phyloP scores from a whole-genome alignment of 2,797 vertebrate genomes.

The Aldrovandia affinis region DNA sequence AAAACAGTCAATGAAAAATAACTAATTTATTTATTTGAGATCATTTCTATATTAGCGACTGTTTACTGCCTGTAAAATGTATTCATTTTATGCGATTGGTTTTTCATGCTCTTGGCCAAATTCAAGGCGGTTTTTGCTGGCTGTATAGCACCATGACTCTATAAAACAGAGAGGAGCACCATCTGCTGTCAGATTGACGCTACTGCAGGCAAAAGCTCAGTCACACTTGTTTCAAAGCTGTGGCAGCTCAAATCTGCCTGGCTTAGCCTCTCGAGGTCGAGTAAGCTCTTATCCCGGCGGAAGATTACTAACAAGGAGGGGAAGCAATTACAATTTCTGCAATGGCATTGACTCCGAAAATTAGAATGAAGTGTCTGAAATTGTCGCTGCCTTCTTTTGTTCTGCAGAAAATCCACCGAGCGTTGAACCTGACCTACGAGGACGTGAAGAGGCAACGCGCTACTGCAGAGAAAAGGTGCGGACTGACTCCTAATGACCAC shows the following conservation, averaged over 20 bases:
- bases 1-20: constrained; percentile 12
- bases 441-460: constrained; percentile 68
- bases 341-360: constrained; percentile 24
- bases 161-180: constrained; percentile 23
- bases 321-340: constrained; percentile 28
- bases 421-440: constrained; percentile 80
- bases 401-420: constrained; percentile 88
- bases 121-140: background rate
- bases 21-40: constrained; percentile 1
- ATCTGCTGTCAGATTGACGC: constrained; percentile 29
- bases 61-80: constrained; percentile 24
- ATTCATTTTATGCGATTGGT: constrained; percentile 21
- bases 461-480: constrained; percentile 76
- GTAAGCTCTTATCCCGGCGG: constrained; percentile 20
- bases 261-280: constrained; percentile 27
- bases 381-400: constrained; percentile 29
- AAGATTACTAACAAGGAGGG: constrained; percentile 11
- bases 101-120: constrained; percentile 27
- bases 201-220: background rate
- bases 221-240: background rate
- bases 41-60: constrained; percentile 13
- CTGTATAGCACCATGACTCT: background rate
- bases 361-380: background rate
- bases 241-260: constrained; percentile 17
- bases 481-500: background rate